Evolutionary conservation across 1,140 invertebrate genomes (phyloP), one percentile per base, ranked within the genome.

Genomic region (Orussus abietinus): DNA sequence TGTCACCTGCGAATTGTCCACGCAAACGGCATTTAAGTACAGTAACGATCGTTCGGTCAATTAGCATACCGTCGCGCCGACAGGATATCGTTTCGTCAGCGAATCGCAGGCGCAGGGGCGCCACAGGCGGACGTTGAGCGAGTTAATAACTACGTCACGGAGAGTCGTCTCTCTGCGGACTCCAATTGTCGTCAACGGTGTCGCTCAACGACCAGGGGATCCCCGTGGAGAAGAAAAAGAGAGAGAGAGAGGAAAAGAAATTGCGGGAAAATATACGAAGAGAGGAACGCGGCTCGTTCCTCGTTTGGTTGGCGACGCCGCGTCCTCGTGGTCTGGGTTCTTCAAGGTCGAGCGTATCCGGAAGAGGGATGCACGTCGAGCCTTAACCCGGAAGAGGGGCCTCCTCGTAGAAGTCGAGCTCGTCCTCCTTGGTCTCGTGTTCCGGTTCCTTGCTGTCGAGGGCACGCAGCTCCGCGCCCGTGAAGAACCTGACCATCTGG

Each of bases 361-460:
- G 6, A 25, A 13, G 9, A 18, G 14, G 15, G 33, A 38, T 30
- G 28, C 65, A 68, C 69, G 66, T 64, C 65, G 69, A 65, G 53
- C 45, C 65, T 74, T 80, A 87, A 51, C 83, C 84, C 48, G 90
- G 88, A 67, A 90, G 68, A 28, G 83, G 82, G 39, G 87, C 85
- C 75, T 90, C 84, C 53, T 84, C 84, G 65, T 94, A 95, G 74
- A 94, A 94, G 67, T 94, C 91, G n/a, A 87, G 87, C 69, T 93
- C 91, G 62, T 91, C 89, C 51, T 92, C 86, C 44, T 74, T 72
- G 42, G 76, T 55, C 39, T 76, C 83, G 40, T 81, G 76, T 48
- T 87, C 83, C 42, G 83, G 80, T 62, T 90, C 88, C 50, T 83
- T 85, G 51, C 85, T 87, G 63, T 92, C 88, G 69, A 92, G 70